Percentiles rank a stretch among this genome's conserved stretches.
Evolutionary conservation across 2,797 vertebrate species (phyloP).

Genomic region (Enteromius argenteus): DNA sequence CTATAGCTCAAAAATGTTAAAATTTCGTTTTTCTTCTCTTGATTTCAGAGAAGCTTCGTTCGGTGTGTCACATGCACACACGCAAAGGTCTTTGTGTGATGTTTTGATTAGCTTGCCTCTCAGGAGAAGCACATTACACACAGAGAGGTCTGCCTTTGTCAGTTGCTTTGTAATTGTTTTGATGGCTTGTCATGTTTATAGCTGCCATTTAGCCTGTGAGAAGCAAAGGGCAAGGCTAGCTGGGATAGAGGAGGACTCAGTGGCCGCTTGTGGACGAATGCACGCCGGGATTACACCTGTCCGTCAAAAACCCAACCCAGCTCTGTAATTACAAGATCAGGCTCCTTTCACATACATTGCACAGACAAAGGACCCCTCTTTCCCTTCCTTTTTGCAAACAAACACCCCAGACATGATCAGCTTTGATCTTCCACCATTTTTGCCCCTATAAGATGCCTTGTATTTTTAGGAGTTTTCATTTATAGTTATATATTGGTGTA

Average conservation of each 20-base stretch:
- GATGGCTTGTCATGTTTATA: constrained; percentile 69
- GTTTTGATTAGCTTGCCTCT: constrained; percentile 49
- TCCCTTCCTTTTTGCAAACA: constrained; percentile 28
- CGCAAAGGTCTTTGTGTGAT: constrained; percentile 33
- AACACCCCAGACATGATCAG: not conserved
- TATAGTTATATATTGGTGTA: not conserved
- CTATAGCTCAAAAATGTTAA: not conserved
- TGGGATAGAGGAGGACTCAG: constrained; percentile 47
- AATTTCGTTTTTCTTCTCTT: not conserved
- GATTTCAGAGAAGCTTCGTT: not conserved
- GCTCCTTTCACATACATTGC: constrained; percentile 55
- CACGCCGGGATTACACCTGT: constrained; percentile 68
- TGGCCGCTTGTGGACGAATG: constrained; percentile 57
- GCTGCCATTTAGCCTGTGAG: constrained; percentile 65
- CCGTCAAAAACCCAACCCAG: constrained; percentile 43
- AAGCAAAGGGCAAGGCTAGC: constrained; percentile 52
- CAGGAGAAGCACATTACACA: constrained; percentile 45
- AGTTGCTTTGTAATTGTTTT: constrained; percentile 68
- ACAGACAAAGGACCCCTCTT: constrained; percentile 46
- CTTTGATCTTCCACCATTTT: not conserved
- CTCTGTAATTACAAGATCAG: constrained; percentile 63
- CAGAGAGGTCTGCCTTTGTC: constrained; percentile 44
- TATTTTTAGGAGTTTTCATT: not conserved
- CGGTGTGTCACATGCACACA: constrained; percentile 20
- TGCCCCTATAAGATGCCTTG: not conserved